Evolutionary conservation across 2,113 vertebrate genomes (phyloP).

Genomic region (Cardinalis cardinalis): DNA sequence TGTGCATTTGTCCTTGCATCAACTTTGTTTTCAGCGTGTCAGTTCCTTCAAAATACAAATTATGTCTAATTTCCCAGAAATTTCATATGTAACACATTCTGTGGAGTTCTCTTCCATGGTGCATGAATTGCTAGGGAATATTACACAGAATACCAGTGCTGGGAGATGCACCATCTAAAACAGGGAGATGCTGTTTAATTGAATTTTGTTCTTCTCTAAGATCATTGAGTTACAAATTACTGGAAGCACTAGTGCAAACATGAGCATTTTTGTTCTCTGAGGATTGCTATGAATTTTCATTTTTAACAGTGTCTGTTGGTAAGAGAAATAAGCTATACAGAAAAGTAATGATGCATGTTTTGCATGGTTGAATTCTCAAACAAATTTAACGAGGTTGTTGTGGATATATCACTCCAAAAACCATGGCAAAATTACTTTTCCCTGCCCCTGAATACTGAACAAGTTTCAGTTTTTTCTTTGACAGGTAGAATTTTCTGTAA

Average conservation of each 20-base stretch:
- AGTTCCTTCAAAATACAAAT: background rate
- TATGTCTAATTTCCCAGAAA: background rate
- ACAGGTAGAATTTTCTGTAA: background rate
- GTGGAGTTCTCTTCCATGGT: background rate
- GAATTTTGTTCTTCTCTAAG: background rate
- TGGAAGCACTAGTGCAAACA: background rate
- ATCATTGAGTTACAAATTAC: background rate
- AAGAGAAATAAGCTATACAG: background rate
- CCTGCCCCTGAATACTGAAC: background rate
- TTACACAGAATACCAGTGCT: background rate
- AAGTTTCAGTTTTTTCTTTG: background rate
- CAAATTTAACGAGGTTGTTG: background rate
- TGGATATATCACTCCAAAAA: background rate
- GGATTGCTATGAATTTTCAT: background rate
- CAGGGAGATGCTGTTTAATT: background rate
- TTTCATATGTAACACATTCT: background rate
- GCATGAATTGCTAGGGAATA: background rate
- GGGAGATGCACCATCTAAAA: background rate
- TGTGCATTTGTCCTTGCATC: background rate
- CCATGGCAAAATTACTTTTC: background rate
- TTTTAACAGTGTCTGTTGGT: background rate
- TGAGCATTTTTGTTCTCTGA: background rate
- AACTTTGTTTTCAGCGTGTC: background rate
- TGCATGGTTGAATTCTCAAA: background rate
- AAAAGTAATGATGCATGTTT: background rate